Conservation (phyloP, 2,113 vertebrate species). For the Cacatua alba region DNA sequence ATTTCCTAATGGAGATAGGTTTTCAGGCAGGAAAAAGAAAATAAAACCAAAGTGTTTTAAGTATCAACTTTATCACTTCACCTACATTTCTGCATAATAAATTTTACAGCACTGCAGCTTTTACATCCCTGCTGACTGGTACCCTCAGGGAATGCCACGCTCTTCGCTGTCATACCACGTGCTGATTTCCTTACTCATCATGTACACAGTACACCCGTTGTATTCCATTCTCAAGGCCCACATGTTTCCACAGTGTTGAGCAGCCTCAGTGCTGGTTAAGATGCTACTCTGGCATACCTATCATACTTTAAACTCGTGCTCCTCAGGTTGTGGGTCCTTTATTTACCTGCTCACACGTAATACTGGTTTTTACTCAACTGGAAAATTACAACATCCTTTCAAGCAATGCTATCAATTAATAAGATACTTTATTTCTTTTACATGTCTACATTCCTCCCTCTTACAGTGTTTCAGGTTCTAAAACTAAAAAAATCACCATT, state of each 20-base stretch:
- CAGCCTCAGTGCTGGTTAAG: not conserved
- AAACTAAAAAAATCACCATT: not conserved
- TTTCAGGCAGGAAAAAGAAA: not conserved
- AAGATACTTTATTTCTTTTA: not conserved
- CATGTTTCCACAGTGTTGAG: accelerated
- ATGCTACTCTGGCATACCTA: not conserved
- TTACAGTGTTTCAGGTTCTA: not conserved
- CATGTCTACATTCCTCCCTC: not conserved
- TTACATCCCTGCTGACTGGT: not conserved
- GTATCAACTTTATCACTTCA: not conserved
- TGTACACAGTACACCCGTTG: accelerated
- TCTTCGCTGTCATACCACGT: not conserved
- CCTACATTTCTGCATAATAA: not conserved
- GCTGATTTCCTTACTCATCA: not conserved
- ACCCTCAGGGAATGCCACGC: not conserved
- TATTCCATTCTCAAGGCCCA: not conserved
- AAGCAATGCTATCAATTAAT: not conserved
- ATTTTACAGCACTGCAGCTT: not conserved
- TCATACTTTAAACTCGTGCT: not conserved
- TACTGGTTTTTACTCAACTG: not conserved
- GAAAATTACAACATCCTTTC: not conserved
- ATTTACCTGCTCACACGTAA: not conserved
- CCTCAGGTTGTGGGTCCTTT: not conserved
- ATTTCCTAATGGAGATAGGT: not conserved
- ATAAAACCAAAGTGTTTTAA: not conserved